Evolutionary conservation across 2,113 vertebrate species (phyloP).

Genomic region (Peromyscus maniculatus): DNA sequence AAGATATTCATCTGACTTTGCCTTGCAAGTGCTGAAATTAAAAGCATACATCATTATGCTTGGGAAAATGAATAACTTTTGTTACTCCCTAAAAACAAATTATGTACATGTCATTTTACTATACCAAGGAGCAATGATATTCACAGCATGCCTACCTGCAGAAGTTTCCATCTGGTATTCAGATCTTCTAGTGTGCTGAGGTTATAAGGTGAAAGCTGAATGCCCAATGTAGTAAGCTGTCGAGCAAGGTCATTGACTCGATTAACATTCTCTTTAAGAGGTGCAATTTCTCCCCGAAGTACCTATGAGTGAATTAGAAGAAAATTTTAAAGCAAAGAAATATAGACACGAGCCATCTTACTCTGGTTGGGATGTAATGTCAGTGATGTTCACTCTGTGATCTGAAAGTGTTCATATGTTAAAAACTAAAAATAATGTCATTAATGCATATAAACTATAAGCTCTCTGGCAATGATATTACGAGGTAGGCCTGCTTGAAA

Average conservation of each 20-base stretch:
- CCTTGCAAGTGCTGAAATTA: background rate
- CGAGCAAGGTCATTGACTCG: slow-evolving; percentile 94
- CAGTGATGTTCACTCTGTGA: background rate
- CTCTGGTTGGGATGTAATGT: background rate
- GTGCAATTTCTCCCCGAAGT: slow-evolving; percentile 93
- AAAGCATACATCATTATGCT: background rate
- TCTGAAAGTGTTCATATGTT: background rate
- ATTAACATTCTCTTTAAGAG: slow-evolving; percentile 94
- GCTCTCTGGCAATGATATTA: background rate
- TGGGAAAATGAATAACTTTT: background rate
- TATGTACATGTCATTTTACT: background rate
- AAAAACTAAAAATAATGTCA: background rate
- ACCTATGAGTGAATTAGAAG: slow-evolving; percentile 85
- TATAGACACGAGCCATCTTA: background rate
- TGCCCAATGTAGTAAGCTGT: slow-evolving; percentile 89
- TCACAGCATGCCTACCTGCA: slow-evolving; percentile 90
- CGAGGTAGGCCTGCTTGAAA: background rate
- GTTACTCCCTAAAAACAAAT: background rate
- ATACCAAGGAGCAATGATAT: background rate
- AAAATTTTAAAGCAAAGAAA: slow-evolving; percentile 33
- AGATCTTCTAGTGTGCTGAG: slow-evolving; percentile 94
- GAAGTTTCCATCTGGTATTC: slow-evolving; percentile 95
- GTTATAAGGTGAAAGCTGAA: slow-evolving; percentile 94
- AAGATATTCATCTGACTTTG: background rate
- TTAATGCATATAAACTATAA: background rate